phyloP scores from a whole-genome alignment of 1,140 invertebrate species.

The Drosophila tani region DNA sequence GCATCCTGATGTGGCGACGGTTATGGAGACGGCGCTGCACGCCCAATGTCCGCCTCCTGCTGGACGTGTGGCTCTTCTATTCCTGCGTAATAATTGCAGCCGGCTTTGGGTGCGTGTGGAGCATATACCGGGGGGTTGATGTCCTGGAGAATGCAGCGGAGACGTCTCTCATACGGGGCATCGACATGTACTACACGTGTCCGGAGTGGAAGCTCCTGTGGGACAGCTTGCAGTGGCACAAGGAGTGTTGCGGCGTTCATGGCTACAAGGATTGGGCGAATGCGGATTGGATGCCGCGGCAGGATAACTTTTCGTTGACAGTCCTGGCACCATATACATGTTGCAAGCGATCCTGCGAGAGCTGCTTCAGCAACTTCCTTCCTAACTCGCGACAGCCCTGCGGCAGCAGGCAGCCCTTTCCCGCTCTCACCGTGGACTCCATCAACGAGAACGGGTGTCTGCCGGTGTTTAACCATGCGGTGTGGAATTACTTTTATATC shows the following conservation, averaged over 20 bases:
- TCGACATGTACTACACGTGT: slow-evolving; percentile 75
- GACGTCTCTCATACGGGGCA: slow-evolving; percentile 62
- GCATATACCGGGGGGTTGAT: slow-evolving; percentile 45
- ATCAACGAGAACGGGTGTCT: slow-evolving; percentile 70
- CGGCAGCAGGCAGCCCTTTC: slow-evolving; percentile 14
- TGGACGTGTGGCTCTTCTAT: slow-evolving; percentile 73
- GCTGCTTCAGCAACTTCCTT: slow-evolving; percentile 36
- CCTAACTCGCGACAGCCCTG: slow-evolving; percentile 6
- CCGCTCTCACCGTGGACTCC: slow-evolving; percentile 52
- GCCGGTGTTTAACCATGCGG: slow-evolving; percentile 29
- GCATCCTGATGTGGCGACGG: slow-evolving; percentile 66
- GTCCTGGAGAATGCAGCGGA: slow-evolving; percentile 58
- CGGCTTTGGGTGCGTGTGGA: slow-evolving; percentile 64
- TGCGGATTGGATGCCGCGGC: slow-evolving; percentile 72
- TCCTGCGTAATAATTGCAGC: slow-evolving; percentile 67
- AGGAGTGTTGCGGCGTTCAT: slow-evolving; percentile 77
- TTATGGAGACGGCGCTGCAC: slow-evolving; percentile 70
- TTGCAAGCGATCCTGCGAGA: slow-evolving; percentile 43
- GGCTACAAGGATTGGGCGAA: slow-evolving; percentile 79
- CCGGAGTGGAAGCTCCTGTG: slow-evolving; percentile 81
- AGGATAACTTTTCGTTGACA: neutral
- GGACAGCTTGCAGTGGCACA: slow-evolving; percentile 71
- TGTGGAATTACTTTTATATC: slow-evolving; percentile 62
- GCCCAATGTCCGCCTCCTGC: slow-evolving; percentile 64
- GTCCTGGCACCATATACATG: slow-evolving; percentile 73